These are phyloP conservation scores for Tupaia tana DNA, from an alignment of 2,113 vertebrate genomes.

Conservation along the genomic window DNA sequence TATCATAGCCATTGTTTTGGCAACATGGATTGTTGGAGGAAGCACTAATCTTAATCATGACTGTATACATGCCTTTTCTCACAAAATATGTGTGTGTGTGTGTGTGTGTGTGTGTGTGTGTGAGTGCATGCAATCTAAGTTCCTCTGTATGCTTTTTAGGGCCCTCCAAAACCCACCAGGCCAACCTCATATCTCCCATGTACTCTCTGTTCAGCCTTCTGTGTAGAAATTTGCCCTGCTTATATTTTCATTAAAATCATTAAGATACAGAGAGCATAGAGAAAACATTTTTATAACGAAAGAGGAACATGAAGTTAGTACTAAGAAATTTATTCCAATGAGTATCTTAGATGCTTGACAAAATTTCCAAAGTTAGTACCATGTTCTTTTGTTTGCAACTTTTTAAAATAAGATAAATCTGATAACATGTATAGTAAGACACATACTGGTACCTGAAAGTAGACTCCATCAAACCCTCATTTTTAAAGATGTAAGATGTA, in stretches of 20 bases:
- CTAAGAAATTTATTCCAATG: conserved; percentile 14
- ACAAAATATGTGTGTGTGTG: neutral
- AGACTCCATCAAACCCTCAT: neutral
- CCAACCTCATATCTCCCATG: neutral
- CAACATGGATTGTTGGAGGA: neutral
- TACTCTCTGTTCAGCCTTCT: neutral
- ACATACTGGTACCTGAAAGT: neutral
- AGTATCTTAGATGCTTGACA: conserved; percentile 3
- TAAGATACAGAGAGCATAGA: neutral
- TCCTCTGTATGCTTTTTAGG: neutral
- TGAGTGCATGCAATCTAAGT: neutral
- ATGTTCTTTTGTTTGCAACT: neutral
- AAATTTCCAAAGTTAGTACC: conserved; percentile 20
- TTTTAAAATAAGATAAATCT: neutral
- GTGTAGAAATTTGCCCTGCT: neutral
- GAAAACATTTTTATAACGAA: neutral
- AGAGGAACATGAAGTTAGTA: conserved; percentile 15
- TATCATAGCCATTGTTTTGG: neutral
- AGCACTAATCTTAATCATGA: neutral
- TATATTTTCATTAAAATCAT: conserved; percentile 1
- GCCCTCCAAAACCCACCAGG: neutral
- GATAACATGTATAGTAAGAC: neutral
- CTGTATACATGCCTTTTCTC: neutral
- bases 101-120: neutral
- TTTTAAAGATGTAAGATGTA: neutral